Evolutionary conservation across 2,113 vertebrate genomes (phyloP), one percentile per base, ranked within the genome.

Genomic region (Pituophis catenifer): DNA sequence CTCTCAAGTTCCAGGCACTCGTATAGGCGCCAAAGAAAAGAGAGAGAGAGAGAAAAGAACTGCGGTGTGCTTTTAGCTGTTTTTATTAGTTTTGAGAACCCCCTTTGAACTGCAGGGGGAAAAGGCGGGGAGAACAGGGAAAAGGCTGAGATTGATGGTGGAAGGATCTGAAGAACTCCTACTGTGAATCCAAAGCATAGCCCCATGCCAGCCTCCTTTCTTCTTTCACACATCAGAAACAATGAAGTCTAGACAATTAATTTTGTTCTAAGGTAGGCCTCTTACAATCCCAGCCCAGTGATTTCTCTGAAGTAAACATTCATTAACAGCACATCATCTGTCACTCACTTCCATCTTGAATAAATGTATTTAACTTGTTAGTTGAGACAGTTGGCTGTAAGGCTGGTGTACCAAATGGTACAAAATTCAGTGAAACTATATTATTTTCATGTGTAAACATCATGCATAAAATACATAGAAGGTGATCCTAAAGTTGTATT

Each of bases 271-370:
- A 92, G n/a, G n/a, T 88, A 88, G 91, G 59, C 52, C 86, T 91
- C 90, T 91, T 26, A 88, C 58, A 91, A 91, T 29, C 29, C 10
- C 9, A 33, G 17, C 24, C 54, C 10, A 48, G 21, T 58, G 65
- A 62, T 48, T 89, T 92, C 19, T 81, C 12, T 21, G 88, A 29
- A 6, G 17, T 1, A 7, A 0, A 5, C 52, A 86, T 50, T 55
- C 33, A 88, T 33, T 88, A 0, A 0, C n/a, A 90, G 10, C 70
- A 38, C 86, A 91, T 10, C 17, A 0, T n/a, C 24, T 75, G 24
- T 50, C 88, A 23, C 13, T 55, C 85, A 59, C 44, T 90, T 94
- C 38, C 86, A 58, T 81, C 65, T 92, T 58, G 93, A 57, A 91
- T 44, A 89, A 88, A 44, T 19, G 29, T 52, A n/a, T 26, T 11